These are phyloP conservation scores for Apis dorsata DNA, from an alignment of 1,140 invertebrate species.

Conservation along the genomic window DNA sequence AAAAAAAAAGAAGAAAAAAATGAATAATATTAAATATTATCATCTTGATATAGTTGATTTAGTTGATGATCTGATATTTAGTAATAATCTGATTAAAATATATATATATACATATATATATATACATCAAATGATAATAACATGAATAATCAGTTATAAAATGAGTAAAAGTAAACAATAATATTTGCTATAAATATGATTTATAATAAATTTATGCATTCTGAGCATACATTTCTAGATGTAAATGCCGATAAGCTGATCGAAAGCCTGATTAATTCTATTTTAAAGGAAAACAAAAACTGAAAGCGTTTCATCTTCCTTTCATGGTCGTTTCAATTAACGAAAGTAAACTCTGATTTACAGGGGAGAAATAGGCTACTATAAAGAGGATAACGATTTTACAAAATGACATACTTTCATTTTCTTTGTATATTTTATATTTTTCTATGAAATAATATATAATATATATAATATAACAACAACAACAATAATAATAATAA, in stretches of 20 bases:
- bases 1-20: too few species aligned
- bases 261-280: conserved; percentile 56
- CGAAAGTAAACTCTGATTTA: conserved; percentile 63
- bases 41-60: too few species aligned
- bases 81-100: too few species aligned
- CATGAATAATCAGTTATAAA: not conserved
- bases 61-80: too few species aligned
- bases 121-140: not conserved
- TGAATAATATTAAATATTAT: too few species aligned
- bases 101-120: too few species aligned
- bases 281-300: conserved; percentile 55
- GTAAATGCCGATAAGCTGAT: conserved; percentile 54
- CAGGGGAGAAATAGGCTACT: conserved; percentile 8
- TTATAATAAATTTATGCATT: conserved; percentile 31
- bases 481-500: too few species aligned
- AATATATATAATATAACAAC: too few species aligned
- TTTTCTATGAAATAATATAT: too few species aligned
- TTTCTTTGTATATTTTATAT: not conserved
- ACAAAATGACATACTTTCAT: conserved; percentile 34
- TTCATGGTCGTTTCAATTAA: conserved; percentile 58
- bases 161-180: not conserved
- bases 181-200: conserved; percentile 6
- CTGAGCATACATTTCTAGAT: conserved; percentile 13
- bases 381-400: conserved; percentile 49
- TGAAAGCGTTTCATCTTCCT: conserved; percentile 37